These are phyloP conservation scores for Scleropages formosus DNA, from an alignment of 2,797 vertebrate species.

Conservation along the genomic window DNA sequence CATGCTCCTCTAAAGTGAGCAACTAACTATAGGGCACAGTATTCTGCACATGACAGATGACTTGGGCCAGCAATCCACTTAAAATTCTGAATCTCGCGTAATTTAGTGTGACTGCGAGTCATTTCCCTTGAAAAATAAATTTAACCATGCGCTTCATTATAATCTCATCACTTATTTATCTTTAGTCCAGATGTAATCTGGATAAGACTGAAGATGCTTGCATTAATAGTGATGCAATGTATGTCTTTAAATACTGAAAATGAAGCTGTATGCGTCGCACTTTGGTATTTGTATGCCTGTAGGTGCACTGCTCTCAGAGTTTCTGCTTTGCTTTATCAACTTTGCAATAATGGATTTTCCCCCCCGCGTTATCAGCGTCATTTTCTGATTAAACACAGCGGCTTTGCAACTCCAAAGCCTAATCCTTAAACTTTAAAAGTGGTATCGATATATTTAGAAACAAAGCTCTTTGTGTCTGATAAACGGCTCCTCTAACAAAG, in stretches of 20 bases:
- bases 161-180: neutral
- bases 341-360: constrained; percentile 7
- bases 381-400: neutral
- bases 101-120: neutral
- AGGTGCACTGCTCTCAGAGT: neutral
- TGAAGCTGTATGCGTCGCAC: neutral
- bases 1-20: neutral
- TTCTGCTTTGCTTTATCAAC: neutral
- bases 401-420: neutral
- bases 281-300: neutral
- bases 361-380: neutral
- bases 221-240: neutral
- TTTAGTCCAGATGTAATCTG: neutral
- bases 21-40: neutral
- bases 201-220: neutral
- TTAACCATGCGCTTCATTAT: neutral
- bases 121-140: neutral
- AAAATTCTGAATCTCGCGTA: neutral
- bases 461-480: neutral
- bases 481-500: neutral
- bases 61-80: neutral
- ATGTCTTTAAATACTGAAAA: neutral
- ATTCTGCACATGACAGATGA: no score
- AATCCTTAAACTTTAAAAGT: neutral
- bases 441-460: neutral